Conservation (phyloP, 2,888 invertebrate genomes). For the Dicyrtoma fusca region DNA sequence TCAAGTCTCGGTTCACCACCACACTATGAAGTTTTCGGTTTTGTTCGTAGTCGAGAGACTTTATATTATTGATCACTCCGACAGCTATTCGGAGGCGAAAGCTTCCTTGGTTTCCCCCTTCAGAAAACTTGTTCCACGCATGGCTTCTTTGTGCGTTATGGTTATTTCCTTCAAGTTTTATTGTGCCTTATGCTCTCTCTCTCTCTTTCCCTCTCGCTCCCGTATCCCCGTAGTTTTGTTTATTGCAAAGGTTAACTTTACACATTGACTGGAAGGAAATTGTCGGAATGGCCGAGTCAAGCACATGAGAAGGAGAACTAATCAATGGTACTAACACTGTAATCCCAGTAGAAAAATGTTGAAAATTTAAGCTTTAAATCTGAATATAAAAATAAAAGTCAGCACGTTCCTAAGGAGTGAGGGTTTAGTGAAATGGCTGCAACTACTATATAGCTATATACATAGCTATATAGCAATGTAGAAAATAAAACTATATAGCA, state of each 20-base stretch:
- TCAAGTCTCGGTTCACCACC: conserved; percentile 35
- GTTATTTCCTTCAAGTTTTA: conserved; percentile 23
- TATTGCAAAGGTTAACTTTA: conserved; percentile 10
- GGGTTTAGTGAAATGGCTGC: too few species aligned
- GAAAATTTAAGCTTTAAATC: too few species aligned
- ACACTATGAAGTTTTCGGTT: conserved; percentile 26
- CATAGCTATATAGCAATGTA: too few species aligned
- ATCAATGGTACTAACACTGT: too few species aligned
- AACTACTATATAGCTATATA: too few species aligned
- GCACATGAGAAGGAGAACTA: too few species aligned
- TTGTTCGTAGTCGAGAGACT: conserved; percentile 18
- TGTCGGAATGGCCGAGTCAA: too few species aligned
- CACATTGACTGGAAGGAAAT: neutral
- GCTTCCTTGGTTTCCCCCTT: neutral
- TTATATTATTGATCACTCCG: conserved; percentile 46
- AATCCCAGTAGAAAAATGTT: too few species aligned
- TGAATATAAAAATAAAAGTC: too few species aligned
- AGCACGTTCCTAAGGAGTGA: too few species aligned
- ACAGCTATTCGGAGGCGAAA: neutral
- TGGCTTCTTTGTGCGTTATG: conserved; percentile 32
- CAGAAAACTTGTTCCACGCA: conserved; percentile 28
- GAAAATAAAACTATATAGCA: too few species aligned
- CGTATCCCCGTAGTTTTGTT: neutral
- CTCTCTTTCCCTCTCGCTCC: too few species aligned
- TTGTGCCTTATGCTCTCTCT: neutral